Percentiles rank a stretch among this genome's conserved stretches.
Conservation (phyloP, 2,888 invertebrate genomes). For the Polyommatus icarus region DNA sequence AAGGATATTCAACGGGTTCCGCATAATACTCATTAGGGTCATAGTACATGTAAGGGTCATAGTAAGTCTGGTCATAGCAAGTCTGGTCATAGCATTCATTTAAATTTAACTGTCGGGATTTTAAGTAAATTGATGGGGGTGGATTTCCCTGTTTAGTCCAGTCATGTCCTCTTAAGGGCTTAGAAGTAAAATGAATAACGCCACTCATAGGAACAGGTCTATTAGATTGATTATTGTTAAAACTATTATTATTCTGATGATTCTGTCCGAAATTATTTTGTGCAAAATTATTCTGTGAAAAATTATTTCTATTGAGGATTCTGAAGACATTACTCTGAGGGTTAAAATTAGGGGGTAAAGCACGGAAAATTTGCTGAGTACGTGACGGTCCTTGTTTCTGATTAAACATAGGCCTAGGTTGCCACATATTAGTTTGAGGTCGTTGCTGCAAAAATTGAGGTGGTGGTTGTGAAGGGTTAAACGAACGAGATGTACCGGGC, state of each 20-base stretch:
- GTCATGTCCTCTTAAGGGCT: slow-evolving; percentile 17
- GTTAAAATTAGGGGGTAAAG: slow-evolving; percentile 23
- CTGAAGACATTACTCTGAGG: slow-evolving; percentile 6
- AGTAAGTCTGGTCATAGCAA: background rate
- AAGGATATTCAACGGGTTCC: no score
- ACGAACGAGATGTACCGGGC: no score
- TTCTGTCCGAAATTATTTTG: background rate
- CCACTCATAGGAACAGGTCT: no score
- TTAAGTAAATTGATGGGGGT: slow-evolving; percentile 27
- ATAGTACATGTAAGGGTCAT: background rate
- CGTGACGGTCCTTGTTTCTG: background rate
- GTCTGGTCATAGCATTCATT: background rate
- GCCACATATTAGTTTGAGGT: no score
- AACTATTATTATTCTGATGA: background rate
- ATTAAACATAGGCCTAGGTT: no score
- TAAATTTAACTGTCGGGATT: slow-evolving; percentile 27
- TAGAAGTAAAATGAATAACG: no score
- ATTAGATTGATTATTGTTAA: no score
- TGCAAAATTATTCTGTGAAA: background rate
- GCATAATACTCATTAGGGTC: no score
- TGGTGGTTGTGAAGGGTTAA: no score
- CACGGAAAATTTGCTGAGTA: background rate
- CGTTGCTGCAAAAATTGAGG: no score
- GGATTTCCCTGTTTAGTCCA: slow-evolving; percentile 30
- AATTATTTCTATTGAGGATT: background rate